phyloP scores from a whole-genome alignment of 2,888 invertebrate species.

The Cremastinae sp. region DNA sequence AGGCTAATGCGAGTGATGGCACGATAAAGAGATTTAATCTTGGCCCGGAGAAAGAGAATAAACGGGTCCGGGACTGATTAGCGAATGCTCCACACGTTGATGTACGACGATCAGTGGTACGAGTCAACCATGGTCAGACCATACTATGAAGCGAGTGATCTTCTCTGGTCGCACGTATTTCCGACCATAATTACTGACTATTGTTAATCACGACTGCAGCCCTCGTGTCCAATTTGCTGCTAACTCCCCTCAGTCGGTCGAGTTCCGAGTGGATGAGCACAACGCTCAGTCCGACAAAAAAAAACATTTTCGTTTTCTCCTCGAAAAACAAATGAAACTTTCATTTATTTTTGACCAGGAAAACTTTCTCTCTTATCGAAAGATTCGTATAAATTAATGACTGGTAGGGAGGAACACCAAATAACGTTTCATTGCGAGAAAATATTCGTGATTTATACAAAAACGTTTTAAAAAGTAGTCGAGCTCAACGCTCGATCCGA shows the following conservation, averaged over 20 bases:
- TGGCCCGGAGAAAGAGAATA: not conserved
- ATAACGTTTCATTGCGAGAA: no score
- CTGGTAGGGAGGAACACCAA: no score
- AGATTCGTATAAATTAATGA: no score
- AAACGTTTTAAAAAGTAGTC: no score
- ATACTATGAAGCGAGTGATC: constrained; percentile 13
- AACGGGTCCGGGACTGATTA: constrained; percentile 18
- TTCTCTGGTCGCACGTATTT: constrained; percentile 1
- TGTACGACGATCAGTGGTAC: constrained; percentile 45
- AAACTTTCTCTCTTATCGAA: no score
- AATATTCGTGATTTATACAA: no score
- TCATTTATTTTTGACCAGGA: no score
- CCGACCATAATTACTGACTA: constrained; percentile 37
- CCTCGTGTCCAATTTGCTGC: not conserved
- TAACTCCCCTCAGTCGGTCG: constrained; percentile 22
- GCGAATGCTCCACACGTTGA: constrained; percentile 13
- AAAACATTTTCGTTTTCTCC: no score
- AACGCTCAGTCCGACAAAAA: no score
- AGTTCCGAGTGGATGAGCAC: no score
- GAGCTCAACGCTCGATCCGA: no score
- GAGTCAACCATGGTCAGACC: constrained; percentile 35
- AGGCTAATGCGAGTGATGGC: not conserved
- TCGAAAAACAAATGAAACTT: no score
- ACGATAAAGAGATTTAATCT: constrained; percentile 2
- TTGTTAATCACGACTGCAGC: constrained; percentile 40